Conservation (phyloP, 2,797 vertebrate genomes). For the Fistularia tabacaria region DNA sequence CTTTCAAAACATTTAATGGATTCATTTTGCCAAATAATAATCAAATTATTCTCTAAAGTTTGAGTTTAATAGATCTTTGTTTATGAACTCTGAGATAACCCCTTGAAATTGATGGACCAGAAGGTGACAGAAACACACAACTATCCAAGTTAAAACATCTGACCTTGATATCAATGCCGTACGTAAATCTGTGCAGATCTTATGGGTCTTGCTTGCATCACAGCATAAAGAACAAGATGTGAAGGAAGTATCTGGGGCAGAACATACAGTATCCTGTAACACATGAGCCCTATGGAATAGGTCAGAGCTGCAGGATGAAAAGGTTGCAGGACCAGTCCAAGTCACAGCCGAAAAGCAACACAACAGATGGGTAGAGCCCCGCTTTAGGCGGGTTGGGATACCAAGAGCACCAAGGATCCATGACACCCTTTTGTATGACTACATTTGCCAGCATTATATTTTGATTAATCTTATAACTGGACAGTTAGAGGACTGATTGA, state of each 20-base stretch:
- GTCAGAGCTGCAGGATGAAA: slow-evolving; percentile 35
- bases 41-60: too few species aligned
- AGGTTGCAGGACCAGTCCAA: slow-evolving; percentile 27
- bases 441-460: too few species aligned
- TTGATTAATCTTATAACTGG: too few species aligned
- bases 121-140: slow-evolving; percentile 1
- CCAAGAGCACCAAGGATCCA: too few species aligned
- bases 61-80: too few species aligned
- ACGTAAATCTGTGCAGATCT: slow-evolving; percentile 9
- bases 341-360: slow-evolving; percentile 5
- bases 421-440: too few species aligned
- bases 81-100: too few species aligned
- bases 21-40: too few species aligned
- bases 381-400: too few species aligned
- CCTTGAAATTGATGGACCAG: neutral
- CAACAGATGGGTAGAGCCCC: neutral
- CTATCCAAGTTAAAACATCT: slow-evolving; percentile 6
- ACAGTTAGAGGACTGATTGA: too few species aligned
- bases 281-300: slow-evolving; percentile 28
- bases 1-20: too few species aligned
- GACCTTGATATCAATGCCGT: slow-evolving; percentile 1
- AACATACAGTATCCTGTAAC: slow-evolving; percentile 15
- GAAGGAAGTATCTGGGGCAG: slow-evolving; percentile 39
- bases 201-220: slow-evolving; percentile 5
- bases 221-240: slow-evolving; percentile 29